Conservation (phyloP, 2,888 invertebrate species). For the Cheilosia vulpina region DNA sequence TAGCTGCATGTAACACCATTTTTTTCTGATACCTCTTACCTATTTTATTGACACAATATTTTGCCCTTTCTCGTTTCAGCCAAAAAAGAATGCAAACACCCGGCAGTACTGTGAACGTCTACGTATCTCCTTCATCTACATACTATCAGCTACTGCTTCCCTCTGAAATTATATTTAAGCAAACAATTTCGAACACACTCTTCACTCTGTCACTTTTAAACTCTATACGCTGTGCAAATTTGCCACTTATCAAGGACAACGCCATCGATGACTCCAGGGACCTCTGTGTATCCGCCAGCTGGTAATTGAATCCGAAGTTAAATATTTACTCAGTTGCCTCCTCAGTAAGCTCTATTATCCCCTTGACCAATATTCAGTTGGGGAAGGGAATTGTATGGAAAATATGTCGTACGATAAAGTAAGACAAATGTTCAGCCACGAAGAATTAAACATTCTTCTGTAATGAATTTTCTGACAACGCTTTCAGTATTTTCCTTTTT, state of each 20-base stretch:
- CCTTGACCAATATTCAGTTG: constrained; percentile 14
- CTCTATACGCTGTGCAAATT: constrained; percentile 35
- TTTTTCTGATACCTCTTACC: no score
- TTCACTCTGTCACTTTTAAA: constrained; percentile 15
- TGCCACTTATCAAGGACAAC: constrained; percentile 29
- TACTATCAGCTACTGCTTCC: background rate
- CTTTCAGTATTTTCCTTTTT: background rate
- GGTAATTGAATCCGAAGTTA: constrained; percentile 58
- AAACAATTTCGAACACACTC: background rate
- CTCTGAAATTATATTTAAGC: background rate
- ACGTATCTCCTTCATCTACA: background rate
- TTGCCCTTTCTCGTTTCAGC: background rate
- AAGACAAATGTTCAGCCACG: background rate
- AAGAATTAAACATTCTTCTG: no score
- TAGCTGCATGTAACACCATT: no score
- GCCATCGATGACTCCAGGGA: constrained; percentile 17
- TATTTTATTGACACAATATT: background rate
- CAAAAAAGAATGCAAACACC: background rate
- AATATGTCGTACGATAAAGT: background rate
- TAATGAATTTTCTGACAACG: no score
- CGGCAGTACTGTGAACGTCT: background rate
- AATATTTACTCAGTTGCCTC: constrained; percentile 45
- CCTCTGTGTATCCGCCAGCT: constrained; percentile 28
- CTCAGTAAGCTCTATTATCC: constrained; percentile 11
- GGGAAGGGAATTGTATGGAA: constrained; percentile 2